These are phyloP conservation scores for Sigmodon hispidus DNA, from an alignment of 2,113 vertebrate species.

Conservation along the genomic window DNA sequence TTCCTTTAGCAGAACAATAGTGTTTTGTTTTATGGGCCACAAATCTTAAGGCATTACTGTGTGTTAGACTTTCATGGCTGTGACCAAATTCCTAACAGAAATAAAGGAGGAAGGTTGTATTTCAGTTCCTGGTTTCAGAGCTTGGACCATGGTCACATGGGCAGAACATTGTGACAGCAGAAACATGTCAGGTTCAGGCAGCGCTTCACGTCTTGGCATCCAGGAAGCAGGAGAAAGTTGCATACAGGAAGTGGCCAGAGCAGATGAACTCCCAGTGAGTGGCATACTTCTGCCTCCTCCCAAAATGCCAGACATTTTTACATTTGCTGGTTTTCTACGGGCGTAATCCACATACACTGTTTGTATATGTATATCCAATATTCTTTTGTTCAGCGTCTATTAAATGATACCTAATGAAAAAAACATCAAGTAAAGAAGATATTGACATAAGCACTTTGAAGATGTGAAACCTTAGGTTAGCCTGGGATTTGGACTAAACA, in stretches of 20 bases:
- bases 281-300: neutral
- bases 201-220: neutral
- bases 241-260: neutral
- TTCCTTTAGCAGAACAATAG: neutral
- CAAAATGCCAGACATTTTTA: neutral
- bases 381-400: constrained; percentile 51
- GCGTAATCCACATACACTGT: neutral
- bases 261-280: neutral
- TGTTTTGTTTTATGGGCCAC: neutral
- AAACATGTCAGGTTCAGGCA: neutral
- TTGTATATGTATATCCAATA: neutral
- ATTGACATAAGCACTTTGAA: constrained; percentile 60
- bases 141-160: neutral
- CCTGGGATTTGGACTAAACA: neutral
- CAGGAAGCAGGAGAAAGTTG: neutral
- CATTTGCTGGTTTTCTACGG: neutral
- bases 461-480: constrained; percentile 2
- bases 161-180: neutral
- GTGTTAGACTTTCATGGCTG: neutral
- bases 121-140: neutral
- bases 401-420: constrained; percentile 70
- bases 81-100: neutral
- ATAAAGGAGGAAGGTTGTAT: neutral
- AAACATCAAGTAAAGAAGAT: constrained; percentile 57
- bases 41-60: neutral